Conservation (phyloP, 2,113 vertebrate species). For the Prunella himalayana region DNA sequence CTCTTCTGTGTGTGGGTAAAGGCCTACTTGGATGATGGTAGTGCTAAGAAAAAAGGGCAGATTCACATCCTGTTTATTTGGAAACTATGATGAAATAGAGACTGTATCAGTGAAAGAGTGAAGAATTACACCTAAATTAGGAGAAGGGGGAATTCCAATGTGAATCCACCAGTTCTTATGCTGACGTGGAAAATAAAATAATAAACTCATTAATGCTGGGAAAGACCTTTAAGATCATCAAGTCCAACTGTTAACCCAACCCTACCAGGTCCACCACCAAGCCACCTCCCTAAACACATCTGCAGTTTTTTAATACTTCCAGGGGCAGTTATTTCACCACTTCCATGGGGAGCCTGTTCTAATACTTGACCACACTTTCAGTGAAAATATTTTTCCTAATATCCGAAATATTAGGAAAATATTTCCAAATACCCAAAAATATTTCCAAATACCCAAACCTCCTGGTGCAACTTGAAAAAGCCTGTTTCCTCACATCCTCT, state of each 20-base stretch:
- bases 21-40: background rate
- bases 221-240: background rate
- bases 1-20: background rate
- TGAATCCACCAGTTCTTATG: background rate
- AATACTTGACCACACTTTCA: background rate
- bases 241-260: background rate
- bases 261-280: background rate
- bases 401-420: too few species aligned
- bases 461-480: background rate
- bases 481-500: background rate
- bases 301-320: background rate
- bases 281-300: background rate
- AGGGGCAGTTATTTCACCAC: background rate
- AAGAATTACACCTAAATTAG: background rate
- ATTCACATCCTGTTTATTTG: background rate
- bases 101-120: background rate
- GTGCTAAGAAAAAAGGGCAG: background rate
- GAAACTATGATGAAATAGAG: background rate
- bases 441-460: background rate
- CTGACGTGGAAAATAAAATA: background rate
- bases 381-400: background rate
- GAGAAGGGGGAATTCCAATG: background rate
- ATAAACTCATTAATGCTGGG: background rate
- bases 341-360: background rate
- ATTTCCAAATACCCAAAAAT: too few species aligned